Percentiles rank a stretch among this genome's conserved stretches.
These are phyloP conservation scores for Elanoides forficatus DNA, from an alignment of 2,113 vertebrate genomes.

Conservation along the genomic window DNA sequence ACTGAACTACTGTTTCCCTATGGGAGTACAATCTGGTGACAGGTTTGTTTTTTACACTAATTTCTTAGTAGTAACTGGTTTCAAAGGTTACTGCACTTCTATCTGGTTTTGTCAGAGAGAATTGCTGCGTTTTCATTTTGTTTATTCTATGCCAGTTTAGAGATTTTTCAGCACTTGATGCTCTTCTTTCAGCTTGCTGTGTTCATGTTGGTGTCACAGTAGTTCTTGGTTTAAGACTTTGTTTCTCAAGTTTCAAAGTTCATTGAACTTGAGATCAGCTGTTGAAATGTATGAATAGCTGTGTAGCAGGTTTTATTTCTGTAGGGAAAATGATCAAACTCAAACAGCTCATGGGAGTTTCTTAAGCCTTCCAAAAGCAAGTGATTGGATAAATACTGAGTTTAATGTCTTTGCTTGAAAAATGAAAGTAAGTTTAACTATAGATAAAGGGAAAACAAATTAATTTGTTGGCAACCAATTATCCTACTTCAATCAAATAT, in stretches of 20 bases:
- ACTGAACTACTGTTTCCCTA: constrained; percentile 95
- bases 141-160: not conserved
- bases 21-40: constrained; percentile 93
- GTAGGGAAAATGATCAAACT: not conserved
- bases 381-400: not conserved
- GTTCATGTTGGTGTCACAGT: not conserved
- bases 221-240: not conserved
- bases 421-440: not conserved
- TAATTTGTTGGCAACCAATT: not conserved
- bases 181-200: not conserved
- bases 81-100: not conserved
- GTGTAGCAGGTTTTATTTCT: not conserved
- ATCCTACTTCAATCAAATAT: not conserved
- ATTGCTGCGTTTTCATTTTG: not conserved
- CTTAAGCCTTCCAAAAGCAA: not conserved
- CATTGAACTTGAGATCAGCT: not conserved
- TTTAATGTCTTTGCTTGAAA: not conserved
- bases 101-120: not conserved
- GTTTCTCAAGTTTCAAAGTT: not conserved
- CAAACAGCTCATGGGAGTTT: not conserved
- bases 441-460: not conserved
- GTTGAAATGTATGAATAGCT: not conserved
- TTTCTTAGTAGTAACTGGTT: not conserved
- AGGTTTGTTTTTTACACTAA: constrained; percentile 68
- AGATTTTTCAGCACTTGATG: not conserved